A percentile compares a stretch with the other conserved stretches of the same genome.
Evolutionary conservation across 2,888 invertebrate genomes (phyloP).

Genomic region (Tethea ocularis): DNA sequence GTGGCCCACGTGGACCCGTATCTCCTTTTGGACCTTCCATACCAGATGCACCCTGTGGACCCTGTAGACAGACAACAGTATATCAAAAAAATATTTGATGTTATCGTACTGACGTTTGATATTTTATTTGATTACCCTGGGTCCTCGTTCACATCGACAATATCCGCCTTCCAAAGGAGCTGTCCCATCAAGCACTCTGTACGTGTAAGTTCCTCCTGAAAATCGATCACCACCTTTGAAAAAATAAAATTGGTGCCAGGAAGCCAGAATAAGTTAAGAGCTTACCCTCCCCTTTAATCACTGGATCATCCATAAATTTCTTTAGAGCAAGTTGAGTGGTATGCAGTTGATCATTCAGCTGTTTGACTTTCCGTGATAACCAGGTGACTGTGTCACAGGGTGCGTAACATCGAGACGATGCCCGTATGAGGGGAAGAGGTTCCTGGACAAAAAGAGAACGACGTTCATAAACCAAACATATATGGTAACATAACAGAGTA

Average conservation of each 20-base stretch:
- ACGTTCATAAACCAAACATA: constrained; percentile 4
- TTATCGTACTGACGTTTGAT: background rate
- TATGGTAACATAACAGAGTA: no score
- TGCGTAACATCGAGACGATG: constrained; percentile 84
- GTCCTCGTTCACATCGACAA: constrained; percentile 87
- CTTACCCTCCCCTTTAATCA: constrained; percentile 53
- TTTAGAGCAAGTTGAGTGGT: constrained; percentile 74
- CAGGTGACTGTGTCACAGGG: constrained; percentile 85
- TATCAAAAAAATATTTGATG: background rate
- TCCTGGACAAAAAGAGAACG: constrained; percentile 47
- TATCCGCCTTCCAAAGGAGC: constrained; percentile 84
- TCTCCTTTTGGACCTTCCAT: constrained; percentile 85
- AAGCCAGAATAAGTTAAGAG: constrained; percentile 6
- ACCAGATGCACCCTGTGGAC: constrained; percentile 85
- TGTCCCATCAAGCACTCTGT: constrained; percentile 83
- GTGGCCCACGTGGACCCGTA: constrained; percentile 80
- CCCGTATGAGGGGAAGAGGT: constrained; percentile 67
- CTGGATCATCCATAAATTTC: constrained; percentile 62
- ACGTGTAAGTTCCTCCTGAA: constrained; percentile 75
- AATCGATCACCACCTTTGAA: constrained; percentile 59
- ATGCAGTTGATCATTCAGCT: constrained; percentile 81
- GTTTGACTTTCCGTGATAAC: constrained; percentile 82
- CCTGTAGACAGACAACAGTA: constrained; percentile 59
- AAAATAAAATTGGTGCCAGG: background rate
- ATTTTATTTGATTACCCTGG: constrained; percentile 75